Evolutionary conservation across 2,113 vertebrate genomes (phyloP).

Genomic region (Dasyornis broadbenti): DNA sequence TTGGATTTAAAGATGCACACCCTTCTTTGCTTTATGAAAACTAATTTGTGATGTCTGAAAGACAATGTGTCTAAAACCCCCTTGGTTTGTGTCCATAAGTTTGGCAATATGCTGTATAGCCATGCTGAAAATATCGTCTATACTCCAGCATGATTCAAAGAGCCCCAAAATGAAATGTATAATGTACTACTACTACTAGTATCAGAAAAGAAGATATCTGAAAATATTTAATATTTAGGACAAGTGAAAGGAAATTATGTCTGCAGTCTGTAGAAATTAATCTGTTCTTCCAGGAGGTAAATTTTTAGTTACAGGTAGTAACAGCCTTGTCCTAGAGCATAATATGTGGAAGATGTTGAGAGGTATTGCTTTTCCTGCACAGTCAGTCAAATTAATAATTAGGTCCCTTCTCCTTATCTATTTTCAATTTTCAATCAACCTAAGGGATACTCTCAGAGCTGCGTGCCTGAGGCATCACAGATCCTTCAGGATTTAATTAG

Average conservation of each 20-base stretch:
- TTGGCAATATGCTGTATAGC: neutral
- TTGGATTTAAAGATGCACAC: neutral
- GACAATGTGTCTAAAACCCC: neutral
- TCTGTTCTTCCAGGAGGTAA: neutral
- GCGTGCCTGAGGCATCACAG: neutral
- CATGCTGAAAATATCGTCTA: neutral
- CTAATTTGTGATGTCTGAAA: neutral
- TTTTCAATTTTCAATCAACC: slow-evolving; percentile 22
- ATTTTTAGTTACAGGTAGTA: neutral
- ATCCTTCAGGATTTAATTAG: slow-evolving; percentile 45
- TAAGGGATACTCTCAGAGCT: neutral
- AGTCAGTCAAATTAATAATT: slow-evolving; percentile 49
- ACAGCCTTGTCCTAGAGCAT: neutral
- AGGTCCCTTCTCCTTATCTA: neutral
- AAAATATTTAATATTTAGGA: neutral
- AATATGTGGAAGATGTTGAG: neutral
- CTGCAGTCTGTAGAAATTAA: neutral
- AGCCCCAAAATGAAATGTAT: neutral
- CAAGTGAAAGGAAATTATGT: neutral
- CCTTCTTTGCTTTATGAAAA: neutral
- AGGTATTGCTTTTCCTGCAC: neutral
- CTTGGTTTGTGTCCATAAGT: neutral
- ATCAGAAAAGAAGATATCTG: neutral
- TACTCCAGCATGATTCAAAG: neutral
- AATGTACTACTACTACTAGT: neutral